phyloP scores from a whole-genome alignment of 2,888 invertebrate species.

The Laothoe populi region DNA sequence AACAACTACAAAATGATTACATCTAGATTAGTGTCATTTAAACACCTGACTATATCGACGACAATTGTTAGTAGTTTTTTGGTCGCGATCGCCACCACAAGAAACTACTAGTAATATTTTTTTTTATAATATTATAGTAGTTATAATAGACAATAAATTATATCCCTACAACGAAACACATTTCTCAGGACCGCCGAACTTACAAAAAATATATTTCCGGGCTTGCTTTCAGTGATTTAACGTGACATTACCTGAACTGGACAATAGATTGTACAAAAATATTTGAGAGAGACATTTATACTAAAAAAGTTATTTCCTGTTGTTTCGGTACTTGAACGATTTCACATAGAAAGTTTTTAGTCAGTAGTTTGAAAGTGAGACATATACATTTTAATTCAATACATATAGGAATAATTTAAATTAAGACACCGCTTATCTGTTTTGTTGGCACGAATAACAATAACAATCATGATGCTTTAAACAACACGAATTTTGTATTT shows the following conservation, averaged over 20 bases:
- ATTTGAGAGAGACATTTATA: not conserved
- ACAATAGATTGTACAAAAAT: conserved; percentile 9
- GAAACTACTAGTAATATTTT: too few relatives aligned
- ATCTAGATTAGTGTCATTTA: too few relatives aligned
- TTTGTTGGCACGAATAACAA: conserved; percentile 45
- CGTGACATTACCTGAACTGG: not conserved
- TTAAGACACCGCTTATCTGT: conserved; percentile 24
- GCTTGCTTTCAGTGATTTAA: not conserved
- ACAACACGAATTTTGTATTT: conserved; percentile 62
- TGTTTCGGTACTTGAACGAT: conserved; percentile 17
- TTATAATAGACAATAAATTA: too few relatives aligned
- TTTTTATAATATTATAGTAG: too few relatives aligned
- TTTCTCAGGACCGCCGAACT: not conserved
- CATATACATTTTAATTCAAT: conserved; percentile 6
- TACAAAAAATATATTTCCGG: not conserved
- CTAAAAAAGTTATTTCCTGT: conserved; percentile 1
- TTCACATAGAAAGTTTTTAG: conserved; percentile 21
- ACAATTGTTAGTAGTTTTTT: too few relatives aligned
- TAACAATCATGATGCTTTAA: conserved; percentile 41
- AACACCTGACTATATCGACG: too few relatives aligned
- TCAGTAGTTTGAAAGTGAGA: conserved; percentile 14
- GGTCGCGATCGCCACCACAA: too few relatives aligned
- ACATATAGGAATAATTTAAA: conserved; percentile 12
- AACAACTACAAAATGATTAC: too few relatives aligned
- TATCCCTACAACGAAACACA: too few relatives aligned